Conservation (phyloP, 2,888 invertebrate species). For the Hydroisotoma schaefferi region DNA sequence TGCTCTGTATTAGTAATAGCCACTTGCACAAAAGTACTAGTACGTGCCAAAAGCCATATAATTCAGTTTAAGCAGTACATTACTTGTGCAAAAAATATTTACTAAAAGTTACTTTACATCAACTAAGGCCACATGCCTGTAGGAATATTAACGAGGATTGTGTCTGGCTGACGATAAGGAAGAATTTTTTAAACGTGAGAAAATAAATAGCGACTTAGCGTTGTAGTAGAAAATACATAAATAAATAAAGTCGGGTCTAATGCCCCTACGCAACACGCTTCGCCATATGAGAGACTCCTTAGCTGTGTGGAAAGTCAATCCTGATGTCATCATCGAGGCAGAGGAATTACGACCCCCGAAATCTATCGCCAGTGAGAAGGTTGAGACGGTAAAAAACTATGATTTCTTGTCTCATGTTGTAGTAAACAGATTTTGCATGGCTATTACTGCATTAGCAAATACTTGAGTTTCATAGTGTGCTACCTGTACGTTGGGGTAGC, state of each 20-base stretch:
- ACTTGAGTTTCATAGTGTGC: not conserved
- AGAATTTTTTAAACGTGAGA: too few species aligned
- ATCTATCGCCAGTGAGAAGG: conserved; percentile 50
- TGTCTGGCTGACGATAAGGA: too few species aligned
- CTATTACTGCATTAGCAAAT: not conserved
- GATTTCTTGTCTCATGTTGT: conserved; percentile 1
- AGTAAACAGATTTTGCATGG: not conserved
- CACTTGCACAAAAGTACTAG: too few species aligned
- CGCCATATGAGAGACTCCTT: conserved; percentile 47
- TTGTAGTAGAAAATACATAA: not conserved
- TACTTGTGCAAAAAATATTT: too few species aligned
- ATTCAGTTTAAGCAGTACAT: too few species aligned
- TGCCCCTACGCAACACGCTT: conserved; percentile 47
- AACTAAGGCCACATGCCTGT: too few species aligned
- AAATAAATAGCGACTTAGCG: too few species aligned
- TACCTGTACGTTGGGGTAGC: not conserved
- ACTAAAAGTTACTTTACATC: too few species aligned
- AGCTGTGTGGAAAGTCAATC: conserved; percentile 45
- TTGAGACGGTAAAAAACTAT: conserved; percentile 49
- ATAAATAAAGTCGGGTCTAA: conserved; percentile 22
- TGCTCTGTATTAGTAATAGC: too few species aligned
- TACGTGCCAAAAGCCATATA: too few species aligned
- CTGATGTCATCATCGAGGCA: conserved; percentile 48
- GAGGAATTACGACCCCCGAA: conserved; percentile 49
- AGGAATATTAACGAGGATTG: too few species aligned